These are phyloP conservation scores for Amblyraja radiata DNA, from an alignment of 2,797 vertebrate species.

Conservation along the genomic window DNA sequence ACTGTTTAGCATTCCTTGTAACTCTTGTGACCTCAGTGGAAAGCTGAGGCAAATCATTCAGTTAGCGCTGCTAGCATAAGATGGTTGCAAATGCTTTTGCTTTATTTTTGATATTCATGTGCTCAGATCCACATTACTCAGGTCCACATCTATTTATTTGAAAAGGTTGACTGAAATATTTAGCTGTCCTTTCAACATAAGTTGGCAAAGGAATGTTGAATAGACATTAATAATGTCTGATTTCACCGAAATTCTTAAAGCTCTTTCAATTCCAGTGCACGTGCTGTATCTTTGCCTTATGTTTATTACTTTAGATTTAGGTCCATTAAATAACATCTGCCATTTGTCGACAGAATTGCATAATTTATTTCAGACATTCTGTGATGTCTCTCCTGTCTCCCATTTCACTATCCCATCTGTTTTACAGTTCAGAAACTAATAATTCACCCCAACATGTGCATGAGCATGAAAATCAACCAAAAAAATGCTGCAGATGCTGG, in stretches of 20 bases:
- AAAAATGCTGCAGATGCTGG: too few species aligned
- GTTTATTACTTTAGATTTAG: not conserved
- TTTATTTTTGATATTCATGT: too few species aligned
- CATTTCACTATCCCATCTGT: not conserved
- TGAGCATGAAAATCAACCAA: too few species aligned
- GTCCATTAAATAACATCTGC: not conserved
- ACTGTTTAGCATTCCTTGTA: too few species aligned
- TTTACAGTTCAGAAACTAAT: not conserved
- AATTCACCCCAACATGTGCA: not conserved
- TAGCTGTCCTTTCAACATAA: not conserved
- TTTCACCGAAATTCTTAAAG: not conserved
- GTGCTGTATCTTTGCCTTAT: not conserved
- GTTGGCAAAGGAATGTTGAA: not conserved
- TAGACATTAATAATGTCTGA: not conserved
- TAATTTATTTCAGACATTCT: not conserved
- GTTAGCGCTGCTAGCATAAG: too few species aligned
- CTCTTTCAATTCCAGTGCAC: not conserved
- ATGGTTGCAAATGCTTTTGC: too few species aligned
- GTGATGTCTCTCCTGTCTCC: not conserved
- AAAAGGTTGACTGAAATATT: not conserved
- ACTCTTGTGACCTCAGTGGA: too few species aligned
- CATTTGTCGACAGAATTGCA: not conserved
- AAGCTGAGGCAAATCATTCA: too few species aligned
- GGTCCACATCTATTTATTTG: too few species aligned
- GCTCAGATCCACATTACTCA: too few species aligned